Base-by-base conservation (phyloP, 1,140 invertebrate genomes). In the Drosophila tsacasi region DNA sequence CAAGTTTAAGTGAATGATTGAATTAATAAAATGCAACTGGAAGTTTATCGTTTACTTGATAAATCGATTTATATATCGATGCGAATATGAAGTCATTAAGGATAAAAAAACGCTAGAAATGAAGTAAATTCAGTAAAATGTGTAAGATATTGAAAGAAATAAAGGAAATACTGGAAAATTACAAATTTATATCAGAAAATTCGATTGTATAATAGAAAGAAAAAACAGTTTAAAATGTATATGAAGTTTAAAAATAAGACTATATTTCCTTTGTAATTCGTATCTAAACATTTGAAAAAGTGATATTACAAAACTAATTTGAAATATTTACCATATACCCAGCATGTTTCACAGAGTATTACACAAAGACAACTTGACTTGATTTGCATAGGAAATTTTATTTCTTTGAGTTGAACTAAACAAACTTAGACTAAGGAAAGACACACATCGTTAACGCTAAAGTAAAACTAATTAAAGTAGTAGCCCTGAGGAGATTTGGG, bases 341-440 rank as follows among this genome's bases (percentile, higher is more conserved):
- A 15, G 13, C 12, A 9, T 9, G 13, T 35, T 5, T 17, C 23
- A 19, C 7, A 55, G 57, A 47, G 58, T 50, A 44, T 40, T 15
- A 23, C 19, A n/a, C 21, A 46, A 59, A 77, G 17, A 76, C 32
- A 77, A 35, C 35, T 39, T 57, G 27, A 52, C 47, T 68, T 30
- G 54, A 47, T 75, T 80, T 80, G 46, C 57, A 67, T 67, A 35
- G 40, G 79, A 86, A 85, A 81, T 82, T 82, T 42, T 64, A 85
- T 86, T 86, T 86, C 76, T 63, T 59, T 74, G 39, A 52, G 44
- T 50, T 67, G 30, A 67, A 40, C 61, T 64, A 23, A 57, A 71
- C 50, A 64, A 58, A 75, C 49, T 49, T 72, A 58, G 60, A 44
- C 76, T 62, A 55, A 32, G 37, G 37, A 69, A 69, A 57, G 21